Evolutionary conservation across 2,888 invertebrate species (phyloP).

Genomic region (Teleiodes luculella): DNA sequence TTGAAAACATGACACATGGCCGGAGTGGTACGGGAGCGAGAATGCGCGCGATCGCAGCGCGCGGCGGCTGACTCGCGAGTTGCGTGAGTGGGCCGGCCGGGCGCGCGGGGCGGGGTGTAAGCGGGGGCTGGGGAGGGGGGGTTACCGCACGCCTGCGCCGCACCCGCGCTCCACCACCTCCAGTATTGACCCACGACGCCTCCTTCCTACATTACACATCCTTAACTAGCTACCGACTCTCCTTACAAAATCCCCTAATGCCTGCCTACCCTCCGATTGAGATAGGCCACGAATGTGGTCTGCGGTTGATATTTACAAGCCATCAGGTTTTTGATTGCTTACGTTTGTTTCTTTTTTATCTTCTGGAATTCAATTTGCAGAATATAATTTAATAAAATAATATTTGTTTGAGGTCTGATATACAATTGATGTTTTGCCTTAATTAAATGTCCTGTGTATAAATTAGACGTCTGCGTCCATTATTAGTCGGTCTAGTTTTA

Average conservation of each 20-base stretch:
- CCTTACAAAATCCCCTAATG: conserved; percentile 74
- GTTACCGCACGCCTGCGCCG: conserved; percentile 68
- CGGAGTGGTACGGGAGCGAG: conserved; percentile 48
- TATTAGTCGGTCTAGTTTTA: neutral
- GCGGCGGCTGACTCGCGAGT: conserved; percentile 75
- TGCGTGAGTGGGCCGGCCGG: conserved; percentile 60
- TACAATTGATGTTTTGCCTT: too few species aligned
- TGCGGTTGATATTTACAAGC: conserved; percentile 31
- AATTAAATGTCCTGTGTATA: too few species aligned
- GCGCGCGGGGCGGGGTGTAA: conserved; percentile 36
- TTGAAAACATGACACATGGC: conserved; percentile 76
- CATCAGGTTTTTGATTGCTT: neutral
- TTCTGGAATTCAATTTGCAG: neutral
- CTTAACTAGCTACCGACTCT: conserved; percentile 74
- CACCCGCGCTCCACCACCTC: conserved; percentile 71
- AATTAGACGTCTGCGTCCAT: neutral
- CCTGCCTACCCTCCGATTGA: conserved; percentile 60
- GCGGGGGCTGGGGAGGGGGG: conserved; percentile 31
- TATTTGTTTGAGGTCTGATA: too few species aligned
- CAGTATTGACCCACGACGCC: conserved; percentile 78
- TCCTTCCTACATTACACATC: conserved; percentile 75
- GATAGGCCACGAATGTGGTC: conserved; percentile 61
- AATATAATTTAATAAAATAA: neutral
- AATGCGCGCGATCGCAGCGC: conserved; percentile 71
- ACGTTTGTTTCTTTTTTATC: neutral